These are phyloP conservation scores for Tilapia sparmanii DNA, from an alignment of 2,113 vertebrate genomes.

Conservation along the genomic window DNA sequence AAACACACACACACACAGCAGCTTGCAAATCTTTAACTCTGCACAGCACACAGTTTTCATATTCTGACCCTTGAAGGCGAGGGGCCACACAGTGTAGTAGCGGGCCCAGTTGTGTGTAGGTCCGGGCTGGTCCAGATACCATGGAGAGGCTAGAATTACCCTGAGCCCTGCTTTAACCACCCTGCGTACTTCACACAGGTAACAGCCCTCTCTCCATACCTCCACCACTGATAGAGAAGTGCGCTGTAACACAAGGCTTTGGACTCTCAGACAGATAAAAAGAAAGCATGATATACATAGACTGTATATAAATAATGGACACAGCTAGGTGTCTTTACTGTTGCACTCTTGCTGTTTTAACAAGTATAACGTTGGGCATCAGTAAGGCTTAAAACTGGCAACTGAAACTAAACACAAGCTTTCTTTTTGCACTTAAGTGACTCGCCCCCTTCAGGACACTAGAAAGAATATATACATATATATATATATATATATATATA, in stretches of 20 bases:
- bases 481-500: too few relatives aligned
- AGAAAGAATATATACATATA: too few relatives aligned
- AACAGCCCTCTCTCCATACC: constrained; percentile 79
- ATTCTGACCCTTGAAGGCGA: constrained; percentile 82
- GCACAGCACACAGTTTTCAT: constrained; percentile 54
- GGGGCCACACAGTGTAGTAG: constrained; percentile 81
- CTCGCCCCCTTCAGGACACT: neutral
- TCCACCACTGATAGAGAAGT: constrained; percentile 81
- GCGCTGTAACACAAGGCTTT: constrained; percentile 65
- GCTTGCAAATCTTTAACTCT: neutral
- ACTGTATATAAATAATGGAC: neutral
- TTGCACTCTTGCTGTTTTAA: neutral
- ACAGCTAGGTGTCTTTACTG: neutral
- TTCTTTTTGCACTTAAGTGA: neutral
- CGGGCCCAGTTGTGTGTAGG: constrained; percentile 84
- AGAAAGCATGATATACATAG: neutral
- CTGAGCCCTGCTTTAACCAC: constrained; percentile 77
- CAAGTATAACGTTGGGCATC: neutral
- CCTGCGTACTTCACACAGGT: constrained; percentile 72
- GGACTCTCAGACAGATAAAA: neutral
- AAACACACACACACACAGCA: neutral
- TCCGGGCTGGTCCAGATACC: constrained; percentile 86
- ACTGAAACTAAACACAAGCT: neutral
- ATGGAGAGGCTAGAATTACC: constrained; percentile 83
- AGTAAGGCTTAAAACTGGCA: neutral